Conservation (phyloP, 2,113 vertebrate genomes). For the Xiphias gladius region DNA sequence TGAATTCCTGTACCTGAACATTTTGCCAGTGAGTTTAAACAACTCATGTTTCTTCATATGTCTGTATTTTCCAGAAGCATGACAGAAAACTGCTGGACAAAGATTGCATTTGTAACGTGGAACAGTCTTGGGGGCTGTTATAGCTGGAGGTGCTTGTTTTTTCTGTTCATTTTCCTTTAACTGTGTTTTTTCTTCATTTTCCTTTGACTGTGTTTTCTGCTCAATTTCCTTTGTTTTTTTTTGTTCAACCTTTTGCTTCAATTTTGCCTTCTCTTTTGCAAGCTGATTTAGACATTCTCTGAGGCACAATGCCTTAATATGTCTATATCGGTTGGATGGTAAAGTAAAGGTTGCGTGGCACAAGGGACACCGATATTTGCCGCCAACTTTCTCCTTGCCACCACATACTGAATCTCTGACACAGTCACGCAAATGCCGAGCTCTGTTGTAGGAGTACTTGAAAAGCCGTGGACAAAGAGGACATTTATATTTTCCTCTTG, state of each 20-base stretch:
- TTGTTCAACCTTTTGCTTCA: background rate
- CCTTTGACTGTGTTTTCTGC: constrained; percentile 6
- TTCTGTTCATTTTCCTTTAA: constrained; percentile 34
- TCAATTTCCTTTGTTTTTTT: constrained; percentile 11
- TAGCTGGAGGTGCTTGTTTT: constrained; percentile 16
- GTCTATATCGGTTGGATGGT: constrained; percentile 74
- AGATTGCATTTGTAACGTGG: constrained; percentile 71
- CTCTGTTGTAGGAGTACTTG: constrained; percentile 80
- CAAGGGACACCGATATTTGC: constrained; percentile 80
- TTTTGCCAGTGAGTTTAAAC: constrained; percentile 70
- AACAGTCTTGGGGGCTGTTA: background rate
- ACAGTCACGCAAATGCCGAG: constrained; percentile 82
- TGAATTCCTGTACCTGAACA: constrained; percentile 59
- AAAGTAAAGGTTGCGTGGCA: constrained; percentile 73
- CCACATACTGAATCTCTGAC: constrained; percentile 53
- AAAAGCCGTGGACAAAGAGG: constrained; percentile 81
- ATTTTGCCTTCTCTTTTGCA: constrained; percentile 33
- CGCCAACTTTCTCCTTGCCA: constrained; percentile 62
- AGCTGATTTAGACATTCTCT: constrained; percentile 60
- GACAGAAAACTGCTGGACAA: constrained; percentile 77
- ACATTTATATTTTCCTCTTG: constrained; percentile 70
- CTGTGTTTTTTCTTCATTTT: constrained; percentile 31
- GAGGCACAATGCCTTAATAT: constrained; percentile 76
- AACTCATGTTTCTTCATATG: constrained; percentile 83
- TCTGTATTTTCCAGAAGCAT: constrained; percentile 80